phyloP scores from a whole-genome alignment of 2,113 vertebrate species.

The Calidris pugnax region DNA sequence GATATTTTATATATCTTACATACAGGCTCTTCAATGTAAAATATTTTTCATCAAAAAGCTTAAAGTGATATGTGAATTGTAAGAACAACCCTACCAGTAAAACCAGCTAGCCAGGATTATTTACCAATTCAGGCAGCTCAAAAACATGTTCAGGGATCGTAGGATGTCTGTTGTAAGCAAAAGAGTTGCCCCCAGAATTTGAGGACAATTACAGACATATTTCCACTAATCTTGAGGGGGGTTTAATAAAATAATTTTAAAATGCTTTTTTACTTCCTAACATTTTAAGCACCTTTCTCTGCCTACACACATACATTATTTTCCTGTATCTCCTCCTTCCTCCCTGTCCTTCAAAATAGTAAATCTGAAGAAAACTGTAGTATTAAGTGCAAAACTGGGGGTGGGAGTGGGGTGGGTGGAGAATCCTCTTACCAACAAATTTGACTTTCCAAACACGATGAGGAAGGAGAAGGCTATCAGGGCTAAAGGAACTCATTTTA shows the following conservation, averaged over 20 bases:
- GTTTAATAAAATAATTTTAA: neutral
- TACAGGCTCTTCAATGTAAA: neutral
- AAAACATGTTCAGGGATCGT: neutral
- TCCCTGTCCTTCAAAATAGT: neutral
- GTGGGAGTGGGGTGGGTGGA: neutral
- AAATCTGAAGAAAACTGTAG: neutral
- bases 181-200: neutral
- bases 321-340: neutral
- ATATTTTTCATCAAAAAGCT: neutral
- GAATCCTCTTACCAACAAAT: slow-evolving; percentile 87
- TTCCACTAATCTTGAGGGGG: neutral
- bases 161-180: neutral
- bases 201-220: neutral
- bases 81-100: neutral
- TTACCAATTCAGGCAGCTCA: neutral
- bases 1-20: neutral
- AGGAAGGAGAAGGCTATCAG: slow-evolving; percentile 94
- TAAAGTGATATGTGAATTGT: neutral
- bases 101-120: neutral
- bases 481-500: slow-evolving; percentile 97
- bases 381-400: neutral
- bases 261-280: neutral
- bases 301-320: neutral
- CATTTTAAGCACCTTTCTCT: neutral
- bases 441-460: slow-evolving; percentile 99